phyloP scores from a whole-genome alignment of 1,140 invertebrate genomes.

The Littorina saxatilis region DNA sequence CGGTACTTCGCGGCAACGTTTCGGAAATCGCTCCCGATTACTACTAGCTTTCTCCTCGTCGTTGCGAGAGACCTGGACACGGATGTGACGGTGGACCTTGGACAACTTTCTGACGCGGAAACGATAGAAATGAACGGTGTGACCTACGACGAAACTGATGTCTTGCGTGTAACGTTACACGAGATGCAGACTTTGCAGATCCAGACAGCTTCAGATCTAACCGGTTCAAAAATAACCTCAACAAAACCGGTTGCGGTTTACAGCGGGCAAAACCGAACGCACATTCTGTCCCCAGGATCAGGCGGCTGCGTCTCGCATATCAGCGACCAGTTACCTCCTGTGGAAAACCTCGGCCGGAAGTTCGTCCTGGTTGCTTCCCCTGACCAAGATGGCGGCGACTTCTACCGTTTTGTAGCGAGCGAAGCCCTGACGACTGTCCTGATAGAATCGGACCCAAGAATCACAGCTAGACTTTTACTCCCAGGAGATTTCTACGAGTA shows the following conservation, averaged over 20 bases:
- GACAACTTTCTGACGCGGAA: not conserved
- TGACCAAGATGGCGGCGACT: not conserved
- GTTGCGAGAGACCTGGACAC: not conserved
- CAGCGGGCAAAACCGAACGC: constrained; percentile 4
- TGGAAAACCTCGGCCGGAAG: not conserved
- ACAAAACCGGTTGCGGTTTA: not conserved
- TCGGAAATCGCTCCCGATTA: not conserved
- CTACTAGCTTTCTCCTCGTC: not conserved
- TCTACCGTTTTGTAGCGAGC: not conserved
- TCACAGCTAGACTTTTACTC: not conserved
- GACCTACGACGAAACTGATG: not conserved
- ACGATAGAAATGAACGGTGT: not conserved
- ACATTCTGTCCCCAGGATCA: not conserved
- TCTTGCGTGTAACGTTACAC: not conserved
- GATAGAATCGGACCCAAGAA: not conserved
- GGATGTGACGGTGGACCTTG: not conserved
- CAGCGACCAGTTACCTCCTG: not conserved
- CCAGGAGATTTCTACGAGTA: constrained; percentile 10
- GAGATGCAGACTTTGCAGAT: not conserved
- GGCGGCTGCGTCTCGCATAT: not conserved
- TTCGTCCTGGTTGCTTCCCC: not conserved
- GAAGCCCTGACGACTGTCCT: not conserved
- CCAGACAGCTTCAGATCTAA: not conserved
- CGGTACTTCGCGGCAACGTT: not conserved
- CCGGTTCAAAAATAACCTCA: not conserved